These are phyloP conservation scores for Crocidura indochinensis DNA, from an alignment of 2,797 vertebrate species.

Conservation along the genomic window DNA sequence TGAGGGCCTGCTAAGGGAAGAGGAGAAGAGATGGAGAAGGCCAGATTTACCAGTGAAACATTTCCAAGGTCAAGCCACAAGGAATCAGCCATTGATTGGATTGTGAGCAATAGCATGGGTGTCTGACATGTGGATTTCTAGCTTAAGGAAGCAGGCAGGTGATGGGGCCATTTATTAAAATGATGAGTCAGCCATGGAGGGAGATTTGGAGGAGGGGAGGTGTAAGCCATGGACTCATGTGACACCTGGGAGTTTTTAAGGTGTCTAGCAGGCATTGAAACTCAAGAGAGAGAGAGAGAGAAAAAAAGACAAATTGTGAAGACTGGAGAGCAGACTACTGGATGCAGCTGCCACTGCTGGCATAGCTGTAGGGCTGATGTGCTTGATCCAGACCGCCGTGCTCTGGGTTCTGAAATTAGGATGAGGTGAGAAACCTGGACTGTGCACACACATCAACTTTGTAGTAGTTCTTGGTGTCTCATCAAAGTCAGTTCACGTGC, in stretches of 20 bases:
- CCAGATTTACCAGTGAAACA: conserved; percentile 27
- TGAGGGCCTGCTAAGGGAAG: not conserved
- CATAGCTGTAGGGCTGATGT: not conserved
- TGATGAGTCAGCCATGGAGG: not conserved
- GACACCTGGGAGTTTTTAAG: not conserved
- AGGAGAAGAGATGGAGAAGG: not conserved
- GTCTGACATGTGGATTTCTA: conserved; percentile 16
- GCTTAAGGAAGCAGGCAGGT: not conserved
- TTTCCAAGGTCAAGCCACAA: conserved; percentile 52
- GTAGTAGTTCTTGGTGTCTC: not conserved
- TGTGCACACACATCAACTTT: not conserved
- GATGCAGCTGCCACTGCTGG: conserved; percentile 25
- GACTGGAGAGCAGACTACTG: conserved; percentile 28
- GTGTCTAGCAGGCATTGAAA: conserved; percentile 27
- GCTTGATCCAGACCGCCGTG: conserved; percentile 23
- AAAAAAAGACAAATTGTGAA: conserved; percentile 35
- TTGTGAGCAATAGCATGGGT: not conserved
- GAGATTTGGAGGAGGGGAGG: not conserved
- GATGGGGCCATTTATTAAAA: conserved; percentile 4
- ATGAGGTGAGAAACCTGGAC: not conserved
- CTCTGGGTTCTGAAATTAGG: conserved; percentile 15
- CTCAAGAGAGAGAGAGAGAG: conserved; percentile 5
- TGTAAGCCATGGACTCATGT: not conserved
- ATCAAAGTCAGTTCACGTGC: not conserved
- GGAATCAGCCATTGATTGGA: not conserved